Conservation (phyloP, 2,888 invertebrate genomes). For the Podabrus alpinus region DNA sequence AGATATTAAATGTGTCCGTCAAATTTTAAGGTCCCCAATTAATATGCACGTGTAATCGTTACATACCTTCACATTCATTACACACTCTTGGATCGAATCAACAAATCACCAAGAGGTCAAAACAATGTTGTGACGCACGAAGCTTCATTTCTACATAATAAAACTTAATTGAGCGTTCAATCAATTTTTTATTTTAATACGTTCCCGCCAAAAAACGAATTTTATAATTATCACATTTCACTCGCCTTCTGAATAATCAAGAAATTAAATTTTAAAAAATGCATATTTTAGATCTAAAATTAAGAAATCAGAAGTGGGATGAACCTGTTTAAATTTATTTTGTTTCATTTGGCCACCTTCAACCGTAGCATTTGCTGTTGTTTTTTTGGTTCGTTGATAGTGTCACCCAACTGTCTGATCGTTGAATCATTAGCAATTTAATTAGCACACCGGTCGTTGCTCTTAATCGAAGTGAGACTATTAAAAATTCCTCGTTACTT, state of each 20-base stretch:
- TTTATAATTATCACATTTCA: too few relatives aligned
- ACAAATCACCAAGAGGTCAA: conserved; percentile 20
- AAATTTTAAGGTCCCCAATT: neutral
- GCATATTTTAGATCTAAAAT: too few relatives aligned
- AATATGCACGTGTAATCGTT: neutral
- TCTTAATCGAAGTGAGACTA: neutral
- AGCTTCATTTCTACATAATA: conserved; percentile 17
- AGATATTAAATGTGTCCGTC: neutral
- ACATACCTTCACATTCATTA: conserved; percentile 21
- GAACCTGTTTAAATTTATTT: too few relatives aligned
- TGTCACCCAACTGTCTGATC: neutral
- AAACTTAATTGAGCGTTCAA: conserved; percentile 6
- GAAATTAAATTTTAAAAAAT: too few relatives aligned
- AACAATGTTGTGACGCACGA: conserved; percentile 21
- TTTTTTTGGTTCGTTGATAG: neutral
- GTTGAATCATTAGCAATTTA: neutral
- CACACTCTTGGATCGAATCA: conserved; percentile 7
- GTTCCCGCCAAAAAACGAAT: neutral
- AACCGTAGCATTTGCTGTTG: too few relatives aligned
- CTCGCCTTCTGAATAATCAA: too few relatives aligned
- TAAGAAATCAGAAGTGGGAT: too few relatives aligned
- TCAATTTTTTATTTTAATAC: neutral
- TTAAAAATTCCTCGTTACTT: neutral
- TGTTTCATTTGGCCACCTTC: too few relatives aligned
- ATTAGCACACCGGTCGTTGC: neutral